Evolutionary conservation across 2,797 vertebrate genomes (phyloP), one percentile per base, ranked within the genome.

Genomic region (Hipposideros larvatus): DNA sequence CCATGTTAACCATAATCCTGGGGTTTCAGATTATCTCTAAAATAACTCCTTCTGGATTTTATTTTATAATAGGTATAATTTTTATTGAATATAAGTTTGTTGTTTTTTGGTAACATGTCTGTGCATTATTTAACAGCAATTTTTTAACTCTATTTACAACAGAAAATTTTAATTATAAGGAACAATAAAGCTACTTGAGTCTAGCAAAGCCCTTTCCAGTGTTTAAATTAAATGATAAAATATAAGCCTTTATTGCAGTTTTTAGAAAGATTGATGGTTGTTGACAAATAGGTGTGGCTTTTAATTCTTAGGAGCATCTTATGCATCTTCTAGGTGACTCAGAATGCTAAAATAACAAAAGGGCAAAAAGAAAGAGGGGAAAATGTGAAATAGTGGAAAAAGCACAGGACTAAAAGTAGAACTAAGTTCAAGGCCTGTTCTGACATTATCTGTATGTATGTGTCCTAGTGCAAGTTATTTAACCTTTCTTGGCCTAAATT

Each of bases 111-210:
- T 73, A 63, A 78, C 46, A 34, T 63, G 3, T 83, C 31, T 94
- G 53, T 61, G 7, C 21, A 55, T 83, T 79, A 88, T 28, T 70
- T 88, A 88, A n/a, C 26, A 34, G 24, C 66, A 55, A 57, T 91
- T 14, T 70, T 91, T 87, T 91, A 83, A 61, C 34, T 41, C 13
- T 41, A 19, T 87, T 71, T 91, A 77, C 9, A 57, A 77, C 2
- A 77, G 28, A 84, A 73, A 59, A 11, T 88, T 91, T 78, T 71
- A 89, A 79, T 92, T 66, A 46, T 46, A 61, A 90, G 28, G 18
- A 63, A 66, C 34, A 9, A 46, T 53, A 79, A 92, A 74, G 89
- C 65, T 91, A 21, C 53, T 43, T 14, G 11, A 18, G 46, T 46
- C 43, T 51, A 89, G 28, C 24, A 59, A 94, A n/a, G 9, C 9